These are phyloP conservation scores for Cichladusa arquata DNA, from an alignment of 2,113 vertebrate species.

Conservation along the genomic window DNA sequence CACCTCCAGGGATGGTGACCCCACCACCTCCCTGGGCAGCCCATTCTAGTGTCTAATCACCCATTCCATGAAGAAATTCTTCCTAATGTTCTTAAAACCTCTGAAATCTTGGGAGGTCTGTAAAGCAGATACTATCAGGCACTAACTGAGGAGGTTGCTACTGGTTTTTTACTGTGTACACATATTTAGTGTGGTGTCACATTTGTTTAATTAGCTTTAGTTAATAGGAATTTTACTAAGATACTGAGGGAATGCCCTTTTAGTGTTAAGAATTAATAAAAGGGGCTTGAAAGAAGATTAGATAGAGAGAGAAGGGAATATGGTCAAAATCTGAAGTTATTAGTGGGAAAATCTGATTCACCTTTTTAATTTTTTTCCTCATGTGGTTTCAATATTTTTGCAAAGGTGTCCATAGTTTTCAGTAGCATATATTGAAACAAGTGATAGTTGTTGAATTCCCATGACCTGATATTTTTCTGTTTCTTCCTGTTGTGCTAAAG, in stretches of 20 bases:
- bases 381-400: conserved; percentile 60
- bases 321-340: not conserved
- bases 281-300: not conserved
- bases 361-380: not conserved
- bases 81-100: not conserved
- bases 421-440: conserved; percentile 57
- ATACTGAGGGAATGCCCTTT: not conserved
- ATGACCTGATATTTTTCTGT: conserved; percentile 62
- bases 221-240: not conserved
- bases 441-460: conserved; percentile 9
- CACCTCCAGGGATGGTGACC: not conserved
- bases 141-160: not conserved
- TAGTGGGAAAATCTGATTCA: not conserved
- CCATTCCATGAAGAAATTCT: not conserved
- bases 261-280: not conserved
- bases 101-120: not conserved
- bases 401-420: conserved; percentile 70
- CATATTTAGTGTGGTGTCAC: not conserved
- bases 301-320: not conserved
- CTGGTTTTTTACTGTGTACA: not conserved
- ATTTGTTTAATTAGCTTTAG: not conserved
- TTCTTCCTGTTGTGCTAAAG: conserved; percentile 3
- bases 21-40: not conserved
- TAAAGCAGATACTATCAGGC: not conserved
- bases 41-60: not conserved